Percentiles rank a stretch among this genome's conserved stretches.
These are phyloP conservation scores for Nymphalis io DNA, from an alignment of 1,140 invertebrate genomes.

Conservation along the genomic window DNA sequence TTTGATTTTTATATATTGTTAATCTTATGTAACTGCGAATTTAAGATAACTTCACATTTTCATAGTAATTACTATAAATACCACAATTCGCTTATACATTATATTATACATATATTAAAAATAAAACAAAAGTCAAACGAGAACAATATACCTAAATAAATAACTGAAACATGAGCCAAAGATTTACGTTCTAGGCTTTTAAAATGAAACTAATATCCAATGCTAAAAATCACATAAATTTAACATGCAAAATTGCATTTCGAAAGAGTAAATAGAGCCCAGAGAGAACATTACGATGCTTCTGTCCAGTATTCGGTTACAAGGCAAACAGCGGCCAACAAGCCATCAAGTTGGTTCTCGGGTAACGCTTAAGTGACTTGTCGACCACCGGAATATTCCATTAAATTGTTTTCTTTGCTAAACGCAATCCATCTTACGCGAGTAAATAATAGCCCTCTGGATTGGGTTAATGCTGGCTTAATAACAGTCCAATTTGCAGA, in stretches of 20 bases:
- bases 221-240: conserved; percentile 3
- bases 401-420: conserved; percentile 77
- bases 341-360: conserved; percentile 64
- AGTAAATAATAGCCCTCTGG: conserved; percentile 62
- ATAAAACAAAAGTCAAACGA: not conserved
- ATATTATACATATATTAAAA: not conserved
- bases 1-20: too few relatives aligned
- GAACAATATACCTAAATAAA: not conserved
- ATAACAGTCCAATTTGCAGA: conserved; percentile 3
- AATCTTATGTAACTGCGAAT: too few relatives aligned
- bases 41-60: too few relatives aligned
- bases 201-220: not conserved
- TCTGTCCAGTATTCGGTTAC: conserved; percentile 69
- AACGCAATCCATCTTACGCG: conserved; percentile 65
- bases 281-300: conserved; percentile 60
- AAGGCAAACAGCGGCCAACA: conserved; percentile 54
- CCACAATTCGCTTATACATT: not conserved
- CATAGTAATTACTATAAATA: too few relatives aligned
- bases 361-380: conserved; percentile 75
- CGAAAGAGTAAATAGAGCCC: conserved; percentile 53
- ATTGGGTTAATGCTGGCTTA: conserved; percentile 11
- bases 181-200: not conserved
- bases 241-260: conserved; percentile 30
- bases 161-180: conserved; percentile 4
- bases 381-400: conserved; percentile 74